Base-by-base conservation (phyloP, 2,888 invertebrate species). In the Lingula anatina region DNA sequence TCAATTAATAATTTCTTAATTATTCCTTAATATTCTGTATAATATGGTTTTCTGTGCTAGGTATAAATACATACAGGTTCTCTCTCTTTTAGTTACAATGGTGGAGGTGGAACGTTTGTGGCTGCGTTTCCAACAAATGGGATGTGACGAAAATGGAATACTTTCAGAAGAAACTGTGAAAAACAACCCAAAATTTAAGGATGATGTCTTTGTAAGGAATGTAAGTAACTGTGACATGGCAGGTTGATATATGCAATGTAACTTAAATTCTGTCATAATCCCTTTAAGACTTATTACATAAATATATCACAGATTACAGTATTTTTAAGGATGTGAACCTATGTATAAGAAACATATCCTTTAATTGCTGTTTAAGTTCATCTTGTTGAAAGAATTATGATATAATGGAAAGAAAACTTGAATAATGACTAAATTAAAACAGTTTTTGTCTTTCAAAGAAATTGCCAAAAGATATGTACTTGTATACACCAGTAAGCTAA, bases 71-170 rank as follows among this genome's bases (percentile, higher is more conserved):
- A 15, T 9, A 18, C 9, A 15, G 7, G 39, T 46, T 24, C 7
- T 42, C 35, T n/a, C 18, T 38, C 39, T 53, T 46, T 15, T 57
- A 73, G 71, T 76, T 56, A 67, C 70, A 50, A 66, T 76, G 43
- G 72, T 74, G 3, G 75, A 75, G 55, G 73, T 75, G n/a, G 73
- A 75, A 56, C 55, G 74, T 21, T 58, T 76, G 49, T 76, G 76
- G 75, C 46, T 62, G 40, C 54, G 74, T 24, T 76, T 75, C 53
- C 66, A 70, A 51, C 73, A 75, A 54, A 57, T 75, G 26, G 73
- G 73, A 2, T 66, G 66, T 57, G 61, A 64, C 31, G 48, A 54
- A 9, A 62, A 70, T 56, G 75, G 75, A n/a, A 54, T 68, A 2
- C 55, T 73, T 1, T 59, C 63, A 3, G 62, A 60, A 24, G 61